phyloP scores from a whole-genome alignment of 1,140 invertebrate species.

The Anastrepha obliqua region DNA sequence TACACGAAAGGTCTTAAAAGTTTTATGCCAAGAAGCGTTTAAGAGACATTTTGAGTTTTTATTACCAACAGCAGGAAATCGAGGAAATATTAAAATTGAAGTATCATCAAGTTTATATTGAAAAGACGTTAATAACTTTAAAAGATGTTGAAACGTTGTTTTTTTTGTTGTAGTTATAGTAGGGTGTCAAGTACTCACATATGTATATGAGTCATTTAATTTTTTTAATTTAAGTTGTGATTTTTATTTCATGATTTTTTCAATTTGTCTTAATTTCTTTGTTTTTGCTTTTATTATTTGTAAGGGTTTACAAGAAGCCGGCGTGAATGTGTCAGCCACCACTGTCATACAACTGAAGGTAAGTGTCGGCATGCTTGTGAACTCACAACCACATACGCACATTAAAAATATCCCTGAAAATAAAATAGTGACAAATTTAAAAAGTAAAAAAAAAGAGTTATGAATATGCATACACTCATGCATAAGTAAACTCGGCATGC shows the following conservation, averaged over 20 bases:
- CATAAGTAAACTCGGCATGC: background rate
- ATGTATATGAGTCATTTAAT: no score
- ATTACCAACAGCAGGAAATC: background rate
- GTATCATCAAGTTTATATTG: background rate
- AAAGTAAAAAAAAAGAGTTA: background rate
- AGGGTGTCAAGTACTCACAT: no score
- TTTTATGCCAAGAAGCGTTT: conserved; percentile 32
- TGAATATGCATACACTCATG: background rate
- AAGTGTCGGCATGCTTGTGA: conserved; percentile 74
- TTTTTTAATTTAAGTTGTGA: background rate
- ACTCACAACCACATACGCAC: background rate
- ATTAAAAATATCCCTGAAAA: no score
- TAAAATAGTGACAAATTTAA: background rate
- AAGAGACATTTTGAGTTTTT: conserved; percentile 30
- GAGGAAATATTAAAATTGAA: conserved; percentile 15
- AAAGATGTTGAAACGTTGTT: no score
- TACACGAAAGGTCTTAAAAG: conserved; percentile 26
- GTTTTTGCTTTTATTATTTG: conserved; percentile 60
- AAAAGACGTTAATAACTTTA: background rate
- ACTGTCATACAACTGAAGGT: conserved; percentile 93
- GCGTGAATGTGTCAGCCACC: conserved; percentile 91
- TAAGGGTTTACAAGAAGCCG: conserved; percentile 89
- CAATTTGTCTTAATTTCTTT: conserved; percentile 60
- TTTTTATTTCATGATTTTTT: conserved; percentile 55
- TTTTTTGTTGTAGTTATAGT: no score